These are phyloP conservation scores for Ctenoplectra terminalis DNA, from an alignment of 1,140 invertebrate genomes.

Conservation along the genomic window DNA sequence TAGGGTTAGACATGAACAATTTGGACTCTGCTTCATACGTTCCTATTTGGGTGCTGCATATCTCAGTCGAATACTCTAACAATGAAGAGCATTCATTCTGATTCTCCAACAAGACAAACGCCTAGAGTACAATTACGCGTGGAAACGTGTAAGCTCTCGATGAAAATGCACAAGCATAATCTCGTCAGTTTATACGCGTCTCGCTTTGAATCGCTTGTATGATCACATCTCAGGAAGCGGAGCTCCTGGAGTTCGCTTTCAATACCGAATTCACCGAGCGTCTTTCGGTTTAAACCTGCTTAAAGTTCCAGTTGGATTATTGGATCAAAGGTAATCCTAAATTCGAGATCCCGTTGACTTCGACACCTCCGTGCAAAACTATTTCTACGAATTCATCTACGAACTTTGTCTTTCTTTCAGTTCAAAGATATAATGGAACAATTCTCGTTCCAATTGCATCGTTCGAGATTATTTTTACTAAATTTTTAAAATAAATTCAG, in stretches of 20 bases:
- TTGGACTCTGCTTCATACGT: not conserved
- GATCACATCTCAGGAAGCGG: not conserved
- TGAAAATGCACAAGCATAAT: constrained; percentile 12
- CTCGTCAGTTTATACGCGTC: not conserved
- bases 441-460: not conserved
- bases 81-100: too few relatives aligned
- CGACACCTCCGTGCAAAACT: not conserved
- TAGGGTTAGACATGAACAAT: not conserved
- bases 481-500: not conserved
- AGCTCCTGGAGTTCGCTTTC: not conserved
- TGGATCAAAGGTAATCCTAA: constrained; percentile 34
- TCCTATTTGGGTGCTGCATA: not conserved
- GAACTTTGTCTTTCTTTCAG: not conserved
- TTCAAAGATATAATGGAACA: not conserved
- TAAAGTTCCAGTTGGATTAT: constrained; percentile 36
- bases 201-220: constrained; percentile 16
- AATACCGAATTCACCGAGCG: constrained; percentile 22
- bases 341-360: not conserved
- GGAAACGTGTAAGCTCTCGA: not conserved
- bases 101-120: not conserved
- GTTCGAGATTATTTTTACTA: not conserved
- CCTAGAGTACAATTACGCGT: not conserved
- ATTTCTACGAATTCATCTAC: too few relatives aligned
- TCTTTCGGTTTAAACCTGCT: constrained; percentile 28
- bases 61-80: not conserved